phyloP scores from a whole-genome alignment of 30 jellyfish, hydroid and myxozoan species.

The Chrysaora quinquecirrha region DNA sequence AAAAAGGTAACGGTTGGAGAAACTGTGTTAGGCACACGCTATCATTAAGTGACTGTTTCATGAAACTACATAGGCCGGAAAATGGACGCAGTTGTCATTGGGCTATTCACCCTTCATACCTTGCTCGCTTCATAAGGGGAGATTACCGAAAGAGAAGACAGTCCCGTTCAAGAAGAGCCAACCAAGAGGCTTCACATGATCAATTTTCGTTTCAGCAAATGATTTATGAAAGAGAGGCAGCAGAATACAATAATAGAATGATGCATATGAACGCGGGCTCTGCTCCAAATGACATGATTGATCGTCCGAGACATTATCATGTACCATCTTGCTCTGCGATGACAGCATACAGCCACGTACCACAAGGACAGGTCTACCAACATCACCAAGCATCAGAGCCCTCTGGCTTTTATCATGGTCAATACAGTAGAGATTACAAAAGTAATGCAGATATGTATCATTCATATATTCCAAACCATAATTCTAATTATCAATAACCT shows the following conservation, averaged over 20 bases:
- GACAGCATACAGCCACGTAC: neutral
- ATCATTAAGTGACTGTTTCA: slow-evolving; percentile 84
- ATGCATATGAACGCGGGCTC: slow-evolving; percentile 19
- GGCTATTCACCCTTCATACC: slow-evolving; percentile 96
- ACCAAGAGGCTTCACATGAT: slow-evolving; percentile 30
- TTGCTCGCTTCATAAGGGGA: slow-evolving; percentile 67
- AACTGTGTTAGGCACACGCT: slow-evolving; percentile 88
- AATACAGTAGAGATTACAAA: neutral
- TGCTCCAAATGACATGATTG: slow-evolving; percentile 8
- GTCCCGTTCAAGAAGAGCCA: slow-evolving; percentile 41
- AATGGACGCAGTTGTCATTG: slow-evolving; percentile 91
- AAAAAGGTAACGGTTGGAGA: slow-evolving; percentile 87
- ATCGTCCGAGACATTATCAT: slow-evolving; percentile 35
- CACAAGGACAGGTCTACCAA: neutral
- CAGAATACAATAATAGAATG: slow-evolving; percentile 17
- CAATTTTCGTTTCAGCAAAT: slow-evolving; percentile 34
- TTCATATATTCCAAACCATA: neutral
- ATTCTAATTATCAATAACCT: neutral
- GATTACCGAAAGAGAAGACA: slow-evolving; percentile 61
- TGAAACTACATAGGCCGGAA: slow-evolving; percentile 88
- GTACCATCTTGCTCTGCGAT: slow-evolving; percentile 33
- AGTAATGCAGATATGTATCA: neutral
- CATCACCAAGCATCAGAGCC: neutral
- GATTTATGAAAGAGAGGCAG: slow-evolving; percentile 36
- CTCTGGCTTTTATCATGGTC: neutral